Percentiles rank a stretch among this genome's conserved stretches.
Evolutionary conservation across 30 jellyfish, hydroid and myxozoan species (phyloP).

Genomic region (Chrysaora quinquecirrha): DNA sequence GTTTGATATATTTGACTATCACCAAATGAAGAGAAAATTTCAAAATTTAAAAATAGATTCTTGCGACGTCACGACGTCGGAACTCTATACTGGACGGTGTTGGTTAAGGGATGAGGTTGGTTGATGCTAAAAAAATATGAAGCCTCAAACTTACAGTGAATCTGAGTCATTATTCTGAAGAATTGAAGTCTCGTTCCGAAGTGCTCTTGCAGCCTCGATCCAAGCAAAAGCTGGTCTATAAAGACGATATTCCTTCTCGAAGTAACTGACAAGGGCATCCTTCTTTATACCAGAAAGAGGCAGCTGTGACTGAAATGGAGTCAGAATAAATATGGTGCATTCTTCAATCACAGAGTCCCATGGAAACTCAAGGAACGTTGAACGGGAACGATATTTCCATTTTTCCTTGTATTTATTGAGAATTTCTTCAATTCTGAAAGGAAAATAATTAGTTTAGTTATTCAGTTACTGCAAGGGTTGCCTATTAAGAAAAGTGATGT

Average conservation of each 20-base stretch:
- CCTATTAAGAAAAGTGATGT: too few relatives aligned
- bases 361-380: slow-evolving; percentile 31
- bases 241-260: slow-evolving; percentile 17
- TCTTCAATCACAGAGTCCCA: slow-evolving; percentile 52
- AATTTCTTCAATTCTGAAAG: slow-evolving; percentile 50
- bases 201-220: slow-evolving; percentile 23
- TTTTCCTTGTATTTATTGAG: slow-evolving; percentile 17
- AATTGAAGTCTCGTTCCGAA: background rate
- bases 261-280: slow-evolving; percentile 15
- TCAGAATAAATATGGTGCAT: slow-evolving; percentile 36
- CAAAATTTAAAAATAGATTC: too few relatives aligned
- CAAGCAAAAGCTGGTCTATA: slow-evolving; percentile 41
- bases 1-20: too few relatives aligned
- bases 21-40: too few relatives aligned
- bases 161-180: background rate
- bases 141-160: background rate
- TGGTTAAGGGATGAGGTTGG: too few relatives aligned
- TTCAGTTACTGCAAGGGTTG: too few relatives aligned
- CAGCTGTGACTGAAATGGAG: slow-evolving; percentile 18
- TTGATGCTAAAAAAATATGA: too few relatives aligned
- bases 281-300: slow-evolving; percentile 21
- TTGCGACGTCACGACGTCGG: too few relatives aligned
- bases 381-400: slow-evolving; percentile 47
- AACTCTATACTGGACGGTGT: too few relatives aligned
- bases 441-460: too few relatives aligned